Evolutionary conservation across 2,797 vertebrate species (phyloP), one percentile per base, ranked within the genome.

Genomic region (Tenualosa thibaudeaui): DNA sequence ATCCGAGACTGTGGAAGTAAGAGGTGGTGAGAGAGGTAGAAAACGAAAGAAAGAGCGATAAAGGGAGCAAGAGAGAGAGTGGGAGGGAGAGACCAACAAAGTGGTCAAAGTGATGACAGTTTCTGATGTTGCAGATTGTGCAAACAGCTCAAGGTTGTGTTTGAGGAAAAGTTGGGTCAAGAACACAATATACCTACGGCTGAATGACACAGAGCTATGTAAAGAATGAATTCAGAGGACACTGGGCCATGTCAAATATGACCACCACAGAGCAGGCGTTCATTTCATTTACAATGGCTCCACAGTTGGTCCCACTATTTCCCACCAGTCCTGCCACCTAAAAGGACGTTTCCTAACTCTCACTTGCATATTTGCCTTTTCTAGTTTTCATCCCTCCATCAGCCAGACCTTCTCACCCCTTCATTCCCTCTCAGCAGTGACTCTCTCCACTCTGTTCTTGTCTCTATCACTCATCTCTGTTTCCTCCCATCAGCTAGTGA

Each of bases 61-160:
- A 12, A 65, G 19, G 58, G 58, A 60, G 19, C 5, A 56, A 53
- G 46, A 26, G 49, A 84, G 51, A 87, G 81, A 31, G 60, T 81
- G 71, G 56, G 84, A 83, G 46, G 60, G 75, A 62, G 53, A 82
- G 68, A 50, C 49, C 26, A 31, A 50, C 19, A 12, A 46, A 37
- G 68, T 5, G 43, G 68, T 37, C 37, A 81, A 51, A 68, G 75
- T 40, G 84, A 85, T 88, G 87, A 88, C 86, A 88, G 88, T 58
- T 88, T 71, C 68, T 85, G 83, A 87, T 87, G 86, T 86, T 88
- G 68, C 88, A 85, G 85, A 83, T 71, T 85, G 53, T 84, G 82
- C 86, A 89, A 81, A 84, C 83, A 43, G 49, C 43, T 50, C 81
- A 82, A 71, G 85, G 60, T 87, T 83, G 86, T 85, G 85, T 81